Percentiles rank a stretch among this genome's conserved stretches.
Evolutionary conservation across 2,888 invertebrate genomes (phyloP).

Genomic region (Xestia sexstrigata): DNA sequence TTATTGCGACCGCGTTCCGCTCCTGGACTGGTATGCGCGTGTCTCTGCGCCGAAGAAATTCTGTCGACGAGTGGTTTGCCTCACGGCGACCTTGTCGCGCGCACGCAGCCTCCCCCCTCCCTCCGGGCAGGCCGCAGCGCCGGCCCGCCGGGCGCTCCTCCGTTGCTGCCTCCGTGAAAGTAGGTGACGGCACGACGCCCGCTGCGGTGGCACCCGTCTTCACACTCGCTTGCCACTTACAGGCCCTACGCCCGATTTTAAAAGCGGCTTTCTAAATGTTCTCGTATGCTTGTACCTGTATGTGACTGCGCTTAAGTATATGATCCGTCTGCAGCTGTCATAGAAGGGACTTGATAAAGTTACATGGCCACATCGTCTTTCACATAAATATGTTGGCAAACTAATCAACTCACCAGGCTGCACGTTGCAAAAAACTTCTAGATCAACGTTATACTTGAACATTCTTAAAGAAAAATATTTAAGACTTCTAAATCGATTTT

Average conservation of each 20-base stretch:
- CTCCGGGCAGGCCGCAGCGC: constrained; percentile 64
- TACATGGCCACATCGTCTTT: constrained; percentile 43
- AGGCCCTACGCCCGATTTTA: constrained; percentile 80
- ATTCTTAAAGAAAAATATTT: constrained; percentile 47
- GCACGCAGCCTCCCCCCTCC: constrained; percentile 74
- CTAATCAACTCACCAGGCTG: constrained; percentile 1
- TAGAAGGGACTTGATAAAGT: constrained; percentile 48
- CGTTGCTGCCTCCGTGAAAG: constrained; percentile 85
- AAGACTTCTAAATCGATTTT: constrained; percentile 40
- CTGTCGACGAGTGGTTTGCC: constrained; percentile 89
- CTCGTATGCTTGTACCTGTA: constrained; percentile 67
- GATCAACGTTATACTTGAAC: constrained; percentile 29
- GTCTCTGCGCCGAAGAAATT: constrained; percentile 88
- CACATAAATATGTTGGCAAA: constrained; percentile 26
- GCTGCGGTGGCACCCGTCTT: constrained; percentile 76
- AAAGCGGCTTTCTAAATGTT: constrained; percentile 85
- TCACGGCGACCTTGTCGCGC: constrained; percentile 88
- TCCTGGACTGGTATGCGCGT: constrained; percentile 84
- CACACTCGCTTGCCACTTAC: constrained; percentile 73
- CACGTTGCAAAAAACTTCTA: constrained; percentile 21
- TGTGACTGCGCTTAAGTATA: constrained; percentile 62
- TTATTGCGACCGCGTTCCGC: constrained; percentile 88
- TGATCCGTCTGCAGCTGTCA: constrained; percentile 57
- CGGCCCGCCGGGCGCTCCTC: constrained; percentile 71
- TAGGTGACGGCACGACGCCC: constrained; percentile 81